Base-by-base conservation (phyloP, 2,888 invertebrate species). In the Pyrgus malvae region DNA sequence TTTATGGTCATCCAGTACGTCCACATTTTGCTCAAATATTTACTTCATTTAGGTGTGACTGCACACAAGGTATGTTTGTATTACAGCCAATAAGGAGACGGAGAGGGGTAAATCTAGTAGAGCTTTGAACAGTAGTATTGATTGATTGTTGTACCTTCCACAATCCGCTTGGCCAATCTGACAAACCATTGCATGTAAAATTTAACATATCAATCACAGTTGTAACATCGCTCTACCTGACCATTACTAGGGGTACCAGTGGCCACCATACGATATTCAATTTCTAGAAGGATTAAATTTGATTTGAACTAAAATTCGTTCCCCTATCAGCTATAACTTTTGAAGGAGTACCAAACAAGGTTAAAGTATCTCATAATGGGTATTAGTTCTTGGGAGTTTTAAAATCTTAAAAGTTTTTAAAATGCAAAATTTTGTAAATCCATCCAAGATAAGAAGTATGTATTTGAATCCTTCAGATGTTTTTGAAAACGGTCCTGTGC, bases 91-190 rank as follows among this genome's bases (percentile, higher is more conserved):
- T 55, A n/a, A 59, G 35, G 9, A 59, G 42, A 11, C 55, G 31
- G 3, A 55, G 14, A 0, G 57, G 57, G 0, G 59, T 9, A 17
- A 59, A 58, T 5, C 53, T 56, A 1, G 58, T 58, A 2, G 58
- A 58, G 14, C 49, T 56, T 29, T 58, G 56, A 2, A 56, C 3
- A 7, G 58, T 58, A 0, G 56, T 56, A 29, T 58, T 58, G 8
- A 59, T 49, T 3, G 59, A 55, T 7, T 50, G 55, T 17, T 50
- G 50, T 1, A 57, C 57, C 17, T 42, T 60, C 49, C 42, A 60
- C 14, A 60, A 50, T 0, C 9, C 29, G 57, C 17, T 60, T 19
- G 60, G 57, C 60, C 60, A 60, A 21, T 57, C 57, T 60, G 60
- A 57, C 27, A 21, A 12, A 6, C 27, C 48, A 42, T 41, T 57